Conservation (phyloP, 23 tunicate genomes). For the Botrylloides violaceus region DNA sequence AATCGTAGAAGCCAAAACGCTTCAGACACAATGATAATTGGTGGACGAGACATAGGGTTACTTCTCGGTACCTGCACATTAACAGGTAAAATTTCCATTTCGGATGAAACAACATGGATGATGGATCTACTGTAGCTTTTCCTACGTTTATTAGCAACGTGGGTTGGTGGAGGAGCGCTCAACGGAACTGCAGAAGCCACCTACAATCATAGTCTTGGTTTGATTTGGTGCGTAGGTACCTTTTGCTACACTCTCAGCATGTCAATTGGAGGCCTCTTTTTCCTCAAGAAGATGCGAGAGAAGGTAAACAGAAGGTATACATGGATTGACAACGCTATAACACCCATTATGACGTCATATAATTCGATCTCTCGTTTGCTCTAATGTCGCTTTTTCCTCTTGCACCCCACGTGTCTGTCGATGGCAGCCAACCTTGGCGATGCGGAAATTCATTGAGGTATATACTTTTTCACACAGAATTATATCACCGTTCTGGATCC, state of each 20-base stretch:
- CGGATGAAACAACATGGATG: background rate
- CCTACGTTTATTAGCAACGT: slow-evolving; percentile 8
- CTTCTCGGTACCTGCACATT: background rate
- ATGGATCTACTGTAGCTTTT: background rate
- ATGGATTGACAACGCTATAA: background rate
- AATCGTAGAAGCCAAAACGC: background rate
- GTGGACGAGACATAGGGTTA: slow-evolving; percentile 7
- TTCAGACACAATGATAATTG: slow-evolving; percentile 10
- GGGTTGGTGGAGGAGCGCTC: slow-evolving; percentile 32
- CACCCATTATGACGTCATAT: too few relatives aligned
- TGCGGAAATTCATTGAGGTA: too few relatives aligned
- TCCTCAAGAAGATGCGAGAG: slow-evolving; percentile 17
- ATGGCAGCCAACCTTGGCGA: too few relatives aligned
- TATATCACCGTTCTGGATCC: slow-evolving; percentile 28
- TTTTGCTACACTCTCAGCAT: slow-evolving; percentile 13
- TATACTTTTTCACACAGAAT: too few relatives aligned
- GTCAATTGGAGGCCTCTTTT: slow-evolving; percentile 25
- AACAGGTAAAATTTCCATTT: background rate
- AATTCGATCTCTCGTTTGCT: too few relatives aligned
- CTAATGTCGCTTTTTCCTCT: too few relatives aligned
- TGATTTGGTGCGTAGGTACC: slow-evolving; percentile 13
- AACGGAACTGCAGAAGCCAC: slow-evolving; percentile 31
- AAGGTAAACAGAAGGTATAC: background rate
- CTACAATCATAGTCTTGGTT: background rate
- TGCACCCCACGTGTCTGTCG: too few relatives aligned